Base-by-base conservation (phyloP, 2,113 vertebrate genomes). In the Heterocephalus glaber region DNA sequence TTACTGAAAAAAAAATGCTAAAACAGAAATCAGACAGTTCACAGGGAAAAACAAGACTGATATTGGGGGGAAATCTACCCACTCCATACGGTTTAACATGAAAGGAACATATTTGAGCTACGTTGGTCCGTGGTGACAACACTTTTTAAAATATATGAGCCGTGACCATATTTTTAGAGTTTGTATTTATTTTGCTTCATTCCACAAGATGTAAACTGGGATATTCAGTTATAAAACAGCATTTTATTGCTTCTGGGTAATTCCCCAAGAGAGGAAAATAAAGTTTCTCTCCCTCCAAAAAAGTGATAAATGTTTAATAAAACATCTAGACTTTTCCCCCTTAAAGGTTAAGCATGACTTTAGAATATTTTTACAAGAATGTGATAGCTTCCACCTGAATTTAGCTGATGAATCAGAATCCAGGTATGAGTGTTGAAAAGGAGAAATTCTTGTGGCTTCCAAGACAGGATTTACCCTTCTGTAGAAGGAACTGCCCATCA, bases 181-280 rank as follows among this genome's bases (percentile, higher is more conserved):
- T 97, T 96, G 47, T 95, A 94, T 97, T 97, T 97, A 96, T 92
- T 97, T 97, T 97, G 47, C 96, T 97, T 97, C 86, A 3, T 97
- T 96, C 86, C 84, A 87, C 0, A 33, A 97, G 79, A 98, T 61
- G 68, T 96, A 97, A 97, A 98, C 58, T 94, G 92, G 77, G 63
- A 94, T 95, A 96, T 86, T 85, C 82, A 93, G 76, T 68, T 92
- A 96, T 84, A 97, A 96, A 97, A 52, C 16, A 92, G 54, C 33
- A 77, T 84, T 97, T 96, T 97, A 94, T 95, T 97, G 96, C 94
- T 97, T 97, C 96, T 96, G 96, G 77, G 79, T 95, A 94, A 93
- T 85, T 94, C 92, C 74, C 92, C 87, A 56, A 38, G 97, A 79
- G 80, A 96, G 81, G 92, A 95, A 95, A 97, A 95, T 93, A 94